Conservation (phyloP, 2,113 vertebrate species). For the Oncorhynchus gorbuscha region DNA sequence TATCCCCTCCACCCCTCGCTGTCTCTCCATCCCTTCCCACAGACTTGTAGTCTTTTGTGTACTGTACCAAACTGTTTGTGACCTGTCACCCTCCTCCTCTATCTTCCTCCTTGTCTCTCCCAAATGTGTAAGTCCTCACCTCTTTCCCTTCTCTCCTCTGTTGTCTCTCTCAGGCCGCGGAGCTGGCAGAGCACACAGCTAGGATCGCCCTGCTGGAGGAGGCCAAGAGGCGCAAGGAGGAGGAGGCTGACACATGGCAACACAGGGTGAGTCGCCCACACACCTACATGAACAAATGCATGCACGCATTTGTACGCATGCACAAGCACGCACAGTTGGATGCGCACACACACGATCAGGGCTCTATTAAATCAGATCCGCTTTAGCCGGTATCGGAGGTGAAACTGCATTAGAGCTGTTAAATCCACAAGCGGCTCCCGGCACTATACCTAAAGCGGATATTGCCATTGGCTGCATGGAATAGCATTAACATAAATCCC, state of each 20-base stretch:
- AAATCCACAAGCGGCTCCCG: too few species aligned
- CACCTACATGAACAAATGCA: neutral
- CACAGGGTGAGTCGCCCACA: conserved; percentile 76
- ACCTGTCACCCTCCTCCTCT: too few species aligned
- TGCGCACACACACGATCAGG: neutral
- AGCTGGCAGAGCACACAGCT: conserved; percentile 86
- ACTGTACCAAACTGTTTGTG: neutral
- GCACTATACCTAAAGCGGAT: too few species aligned
- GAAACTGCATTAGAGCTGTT: too few species aligned
- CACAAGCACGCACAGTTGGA: neutral
- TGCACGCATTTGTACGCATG: neutral
- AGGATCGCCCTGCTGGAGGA: conserved; percentile 89
- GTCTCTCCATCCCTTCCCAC: too few species aligned
- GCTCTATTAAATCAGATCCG: too few species aligned
- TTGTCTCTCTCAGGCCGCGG: conserved; percentile 76
- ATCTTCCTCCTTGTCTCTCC: too few species aligned
- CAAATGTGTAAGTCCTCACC: neutral
- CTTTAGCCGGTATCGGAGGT: too few species aligned
- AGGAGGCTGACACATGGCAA: conserved; percentile 88
- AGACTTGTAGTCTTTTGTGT: neutral
- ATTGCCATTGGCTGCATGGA: too few species aligned
- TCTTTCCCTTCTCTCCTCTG: conserved; percentile 2
- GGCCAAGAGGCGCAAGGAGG: conserved; percentile 84
- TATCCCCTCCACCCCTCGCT: too few species aligned
- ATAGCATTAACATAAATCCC: too few species aligned